Base-by-base conservation (phyloP, 2,888 invertebrate genomes). In the Sinopyrophorus schimmeli region DNA sequence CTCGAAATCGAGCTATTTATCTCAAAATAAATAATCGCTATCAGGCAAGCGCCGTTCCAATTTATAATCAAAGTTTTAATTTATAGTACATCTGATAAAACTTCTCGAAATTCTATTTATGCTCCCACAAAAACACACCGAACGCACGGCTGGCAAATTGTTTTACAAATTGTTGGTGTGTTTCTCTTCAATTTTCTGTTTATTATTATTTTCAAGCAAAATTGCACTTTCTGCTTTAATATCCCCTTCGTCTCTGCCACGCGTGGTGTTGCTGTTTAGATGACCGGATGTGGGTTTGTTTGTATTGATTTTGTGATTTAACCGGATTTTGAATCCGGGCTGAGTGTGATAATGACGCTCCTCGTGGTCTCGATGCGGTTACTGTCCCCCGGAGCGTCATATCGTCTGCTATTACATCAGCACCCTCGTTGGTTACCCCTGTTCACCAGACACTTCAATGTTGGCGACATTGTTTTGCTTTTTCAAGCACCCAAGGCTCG, bases 51-150 rank as follows among this genome's bases (percentile, higher is more conserved):
- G 26, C 16, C 35, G 31, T 18, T 24, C 46, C 48, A 48, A 48
- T 55, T 52, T 48, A 52, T 52, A 52, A 52, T 52, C 47, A 43
- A 52, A 42, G 31, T 52, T 51, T 31, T 47, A 55, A 58, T 58
- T 58, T 58, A 54, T 58, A 47, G 55, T 18, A 40, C 42, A 56
- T 58, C 56, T 50, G 58, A 58, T 58, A 56, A 55, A 58, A 53
- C 47, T 58, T 54, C 31, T 42, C 35, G 17, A 42, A 47, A 46
- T 46, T 54, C 50, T 54, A 51, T 39, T 43, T 42, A 50, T 47
- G 23, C 35, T 28, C n/a, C n/a, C n/a, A 42, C 26, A 47, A 37
- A 46, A 47, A 50, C 42, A 53, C 40, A 37, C 44, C 32, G 32
- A 44, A 44, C 46, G 32, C 39, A 48, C 30, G 39, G 31, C 30